Base-by-base conservation (phyloP, 2,797 vertebrate genomes). In the Octomys mimax region DNA sequence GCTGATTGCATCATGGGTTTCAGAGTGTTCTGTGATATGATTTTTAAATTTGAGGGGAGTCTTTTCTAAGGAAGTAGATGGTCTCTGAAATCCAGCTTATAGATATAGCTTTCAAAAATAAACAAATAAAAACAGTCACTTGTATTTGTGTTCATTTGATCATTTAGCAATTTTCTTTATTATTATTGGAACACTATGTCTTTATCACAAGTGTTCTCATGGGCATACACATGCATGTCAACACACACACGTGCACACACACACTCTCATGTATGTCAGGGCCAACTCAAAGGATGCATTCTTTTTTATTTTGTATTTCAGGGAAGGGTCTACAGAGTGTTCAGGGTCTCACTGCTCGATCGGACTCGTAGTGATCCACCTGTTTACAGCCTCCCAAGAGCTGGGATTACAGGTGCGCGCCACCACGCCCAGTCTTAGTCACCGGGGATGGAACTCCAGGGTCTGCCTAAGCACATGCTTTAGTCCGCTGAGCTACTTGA, bases 241-340 rank as follows among this genome's bases (percentile, higher is more conserved):
- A 18, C 11, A 54, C 64, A 46, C 75, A 78, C 88, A 94, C 24
- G 12, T 21, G 16, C 3, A 36, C 57, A 85, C 39, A 62, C 36
- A 13, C 49, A 75, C 88, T 85, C 54, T 5, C 14, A 57, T 13
- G 5, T 16, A 57, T 57, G 54, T 36, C 1, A 87, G 94, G 96
- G 87, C 89, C 31, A 71, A 36, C 73, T 64, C 95, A 92, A 94
- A 97, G 98, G 96, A 97, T 98, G 92, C 96, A 88, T 96, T 98
- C 96, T 98, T 96, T 96, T 8, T 49, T 49, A n/a, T 49, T 49
- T 7, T 49, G 49, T 49, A 49, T 49, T 49, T 49, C 2, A 49
- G 49, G 49, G 49, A 49, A 49, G 49, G 49, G 49, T 49, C 49
- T 49, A 49, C 49, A 49, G 11, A 2, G 8, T 49, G 8, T 49